Evolutionary conservation across 2,888 invertebrate genomes (phyloP).

Genomic region (Tenthredo notha): DNA sequence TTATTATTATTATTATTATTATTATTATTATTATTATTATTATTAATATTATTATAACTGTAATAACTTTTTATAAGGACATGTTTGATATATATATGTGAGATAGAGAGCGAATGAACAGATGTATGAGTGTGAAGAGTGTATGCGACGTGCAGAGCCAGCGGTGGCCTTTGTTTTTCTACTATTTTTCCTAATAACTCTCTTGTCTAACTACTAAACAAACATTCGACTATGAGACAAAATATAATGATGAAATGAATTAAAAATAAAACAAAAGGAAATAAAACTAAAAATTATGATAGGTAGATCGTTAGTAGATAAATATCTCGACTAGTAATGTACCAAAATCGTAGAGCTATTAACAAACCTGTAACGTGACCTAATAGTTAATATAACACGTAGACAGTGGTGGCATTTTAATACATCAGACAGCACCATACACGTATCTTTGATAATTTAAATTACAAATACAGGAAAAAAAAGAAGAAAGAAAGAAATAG

Average conservation of each 20-base stretch:
- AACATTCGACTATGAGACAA: constrained; percentile 33
- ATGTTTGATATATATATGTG: constrained; percentile 61
- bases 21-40: constrained; percentile 69
- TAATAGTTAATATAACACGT: constrained; percentile 68
- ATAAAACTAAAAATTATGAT: constrained; percentile 55
- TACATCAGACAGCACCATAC: constrained; percentile 72
- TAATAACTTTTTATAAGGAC: constrained; percentile 65
- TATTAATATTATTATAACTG: constrained; percentile 59
- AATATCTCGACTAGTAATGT: constrained; percentile 41
- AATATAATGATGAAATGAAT: constrained; percentile 28
- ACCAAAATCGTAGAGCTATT: constrained; percentile 46
- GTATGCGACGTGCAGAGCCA: constrained; percentile 63
- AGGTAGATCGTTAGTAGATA: constrained; percentile 56
- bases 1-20: constrained; percentile 60
- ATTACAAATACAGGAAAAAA: neutral
- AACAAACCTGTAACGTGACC: constrained; percentile 48
- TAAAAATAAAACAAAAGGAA: constrained; percentile 53
- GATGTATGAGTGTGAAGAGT: constrained; percentile 39
- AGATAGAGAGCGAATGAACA: constrained; percentile 26
- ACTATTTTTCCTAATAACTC: constrained; percentile 47
- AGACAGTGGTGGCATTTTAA: constrained; percentile 75
- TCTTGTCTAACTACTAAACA: constrained; percentile 4
- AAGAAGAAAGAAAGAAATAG: neutral
- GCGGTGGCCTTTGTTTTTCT: constrained; percentile 63
- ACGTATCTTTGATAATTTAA: neutral